Conservation (phyloP, 37 sponge, comb jelly and placozoan genomes). For the Dysidea cf. avara region DNA sequence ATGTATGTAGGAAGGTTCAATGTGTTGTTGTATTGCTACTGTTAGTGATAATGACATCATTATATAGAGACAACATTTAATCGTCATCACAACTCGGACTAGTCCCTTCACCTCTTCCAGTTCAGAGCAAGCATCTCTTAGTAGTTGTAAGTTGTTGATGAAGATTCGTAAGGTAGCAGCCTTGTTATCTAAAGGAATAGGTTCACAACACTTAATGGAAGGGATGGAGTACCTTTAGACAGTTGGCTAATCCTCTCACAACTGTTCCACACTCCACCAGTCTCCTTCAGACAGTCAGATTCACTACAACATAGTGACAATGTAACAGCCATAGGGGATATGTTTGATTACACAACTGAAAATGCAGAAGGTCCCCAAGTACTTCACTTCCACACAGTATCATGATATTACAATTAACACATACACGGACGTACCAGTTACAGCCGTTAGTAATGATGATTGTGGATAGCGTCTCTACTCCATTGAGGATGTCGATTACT, state of each 20-base stretch:
- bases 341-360: background rate
- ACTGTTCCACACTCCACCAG: constrained; percentile 47
- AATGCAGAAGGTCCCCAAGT: too few species aligned
- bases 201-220: too few species aligned
- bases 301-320: background rate
- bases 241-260: constrained; percentile 35
- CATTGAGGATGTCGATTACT: constrained; percentile 23
- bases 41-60: too few species aligned
- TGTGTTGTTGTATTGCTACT: too few species aligned
- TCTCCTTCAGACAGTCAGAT: constrained; percentile 21
- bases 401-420: too few species aligned
- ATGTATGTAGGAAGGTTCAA: too few species aligned
- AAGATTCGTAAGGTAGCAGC: constrained; percentile 20
- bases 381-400: too few species aligned
- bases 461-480: background rate
- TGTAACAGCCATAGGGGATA: background rate
- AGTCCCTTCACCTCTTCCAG: constrained; percentile 37
- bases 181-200: constrained; percentile 20
- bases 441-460: constrained; percentile 30
- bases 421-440: constrained; percentile 3
- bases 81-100: too few species aligned
- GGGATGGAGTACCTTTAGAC: constrained; percentile 11
- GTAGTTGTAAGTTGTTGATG: constrained; percentile 42
- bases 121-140: constrained; percentile 35
- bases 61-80: too few species aligned